phyloP scores from a whole-genome alignment of 1,140 invertebrate species.

The Pogonognathellus flavescens region DNA sequence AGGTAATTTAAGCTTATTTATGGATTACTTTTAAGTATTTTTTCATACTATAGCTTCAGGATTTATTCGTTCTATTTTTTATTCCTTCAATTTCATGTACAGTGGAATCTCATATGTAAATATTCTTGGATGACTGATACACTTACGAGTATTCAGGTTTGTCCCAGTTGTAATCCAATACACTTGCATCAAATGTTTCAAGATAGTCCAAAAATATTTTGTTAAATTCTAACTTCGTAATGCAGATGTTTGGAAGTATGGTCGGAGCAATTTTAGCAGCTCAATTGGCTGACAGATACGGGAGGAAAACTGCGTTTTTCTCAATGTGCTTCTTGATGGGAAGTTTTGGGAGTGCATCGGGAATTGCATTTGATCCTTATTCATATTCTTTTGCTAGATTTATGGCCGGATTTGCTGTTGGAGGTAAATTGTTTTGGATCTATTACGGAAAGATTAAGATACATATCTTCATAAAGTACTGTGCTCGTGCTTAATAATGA shows the following conservation, averaged over 20 bases:
- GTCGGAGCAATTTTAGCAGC: constrained; percentile 51
- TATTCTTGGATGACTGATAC: constrained; percentile 58
- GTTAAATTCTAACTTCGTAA: too few relatives aligned
- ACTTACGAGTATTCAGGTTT: constrained; percentile 61
- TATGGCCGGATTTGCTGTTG: constrained; percentile 56
- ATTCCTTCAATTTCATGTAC: too few relatives aligned
- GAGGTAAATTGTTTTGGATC: constrained; percentile 47
- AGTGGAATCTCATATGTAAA: constrained; percentile 58
- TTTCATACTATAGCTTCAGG: too few relatives aligned
- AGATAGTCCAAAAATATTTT: too few relatives aligned
- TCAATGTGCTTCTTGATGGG: constrained; percentile 54
- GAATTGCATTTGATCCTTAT: constrained; percentile 48
- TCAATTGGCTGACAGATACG: constrained; percentile 59
- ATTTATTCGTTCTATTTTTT: too few relatives aligned
- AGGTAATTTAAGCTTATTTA: constrained; percentile 36
- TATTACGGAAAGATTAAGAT: not conserved
- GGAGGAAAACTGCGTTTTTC: constrained; percentile 54
- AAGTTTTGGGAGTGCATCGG: constrained; percentile 46
- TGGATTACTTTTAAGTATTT: not conserved
- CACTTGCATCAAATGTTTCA: too few relatives aligned
- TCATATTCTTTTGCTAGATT: constrained; percentile 51
- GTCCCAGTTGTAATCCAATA: too few relatives aligned
- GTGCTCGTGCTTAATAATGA: constrained; percentile 3
- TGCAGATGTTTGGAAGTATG: constrained; percentile 61
- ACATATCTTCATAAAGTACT: too few relatives aligned